These are phyloP conservation scores for Oligia latruncula DNA, from an alignment of 2,888 invertebrate genomes.

Conservation along the genomic window DNA sequence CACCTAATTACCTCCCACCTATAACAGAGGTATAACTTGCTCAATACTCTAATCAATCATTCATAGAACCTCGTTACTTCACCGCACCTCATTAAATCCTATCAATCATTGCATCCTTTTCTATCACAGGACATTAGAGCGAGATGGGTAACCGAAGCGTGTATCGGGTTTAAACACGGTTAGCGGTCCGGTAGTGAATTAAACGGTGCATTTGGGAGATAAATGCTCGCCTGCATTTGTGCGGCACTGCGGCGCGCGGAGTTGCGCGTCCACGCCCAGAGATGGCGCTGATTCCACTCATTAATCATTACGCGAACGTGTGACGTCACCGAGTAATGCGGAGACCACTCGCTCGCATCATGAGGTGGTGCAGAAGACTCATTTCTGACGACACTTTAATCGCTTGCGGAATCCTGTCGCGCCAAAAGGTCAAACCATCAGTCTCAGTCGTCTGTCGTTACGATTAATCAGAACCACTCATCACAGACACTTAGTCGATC, in stretches of 20 bases:
- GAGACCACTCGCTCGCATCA: conserved; percentile 1
- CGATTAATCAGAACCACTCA: not conserved
- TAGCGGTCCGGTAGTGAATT: conserved; percentile 73
- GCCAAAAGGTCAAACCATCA: not conserved
- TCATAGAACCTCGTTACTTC: conserved; percentile 69
- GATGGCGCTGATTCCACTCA: conserved; percentile 75
- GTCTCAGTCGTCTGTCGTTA: no score
- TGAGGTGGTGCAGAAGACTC: conserved; percentile 20
- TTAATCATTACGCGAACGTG: conserved; percentile 75
- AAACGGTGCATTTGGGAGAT: conserved; percentile 79
- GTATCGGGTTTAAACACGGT: conserved; percentile 63
- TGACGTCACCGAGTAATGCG: conserved; percentile 59
- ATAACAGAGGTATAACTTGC: conserved; percentile 53
- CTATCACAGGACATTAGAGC: conserved; percentile 33
- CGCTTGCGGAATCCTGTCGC: no score
- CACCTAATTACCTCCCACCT: conserved; percentile 53
- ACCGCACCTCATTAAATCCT: conserved; percentile 67
- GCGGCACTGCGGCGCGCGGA: conserved; percentile 61
- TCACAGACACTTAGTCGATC: not conserved
- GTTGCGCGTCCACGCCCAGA: conserved; percentile 52
- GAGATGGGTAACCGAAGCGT: conserved; percentile 40
- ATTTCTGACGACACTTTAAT: conserved; percentile 3
- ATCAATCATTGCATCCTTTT: conserved; percentile 50
- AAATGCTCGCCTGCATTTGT: conserved; percentile 72
- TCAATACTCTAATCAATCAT: conserved; percentile 72